Percentiles rank a stretch among this genome's conserved stretches.
These are phyloP conservation scores for Callithrix jacchus DNA, from an alignment of 2,113 vertebrate species.

Conservation along the genomic window DNA sequence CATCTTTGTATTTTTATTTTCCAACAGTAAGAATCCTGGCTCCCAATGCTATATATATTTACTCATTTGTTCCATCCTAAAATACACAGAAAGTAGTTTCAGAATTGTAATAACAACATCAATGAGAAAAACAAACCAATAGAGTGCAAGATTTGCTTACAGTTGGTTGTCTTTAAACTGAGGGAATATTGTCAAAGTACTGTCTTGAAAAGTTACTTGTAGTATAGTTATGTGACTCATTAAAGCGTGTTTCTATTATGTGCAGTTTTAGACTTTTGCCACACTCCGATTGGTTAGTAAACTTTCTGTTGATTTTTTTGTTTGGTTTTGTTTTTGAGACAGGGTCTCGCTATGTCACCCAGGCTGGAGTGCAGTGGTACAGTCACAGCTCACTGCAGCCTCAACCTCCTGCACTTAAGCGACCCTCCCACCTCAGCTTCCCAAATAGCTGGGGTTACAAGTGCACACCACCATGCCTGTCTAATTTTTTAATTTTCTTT, in stretches of 20 bases:
- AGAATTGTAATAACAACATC: background rate
- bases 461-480: too few relatives aligned
- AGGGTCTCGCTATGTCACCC: too few relatives aligned
- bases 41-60: background rate
- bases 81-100: background rate
- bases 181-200: background rate
- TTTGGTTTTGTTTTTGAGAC: too few relatives aligned
- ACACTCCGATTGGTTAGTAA: background rate
- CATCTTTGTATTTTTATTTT: background rate
- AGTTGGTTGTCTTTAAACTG: background rate
- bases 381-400: too few relatives aligned
- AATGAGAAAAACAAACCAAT: background rate
- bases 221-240: background rate
- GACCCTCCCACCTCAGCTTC: too few relatives aligned
- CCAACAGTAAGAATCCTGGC: background rate
- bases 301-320: background rate
- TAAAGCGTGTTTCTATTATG: background rate
- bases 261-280: background rate
- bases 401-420: too few relatives aligned
- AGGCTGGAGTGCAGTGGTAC: too few relatives aligned
- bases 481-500: too few relatives aligned
- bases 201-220: background rate
- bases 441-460: too few relatives aligned
- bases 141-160: background rate
- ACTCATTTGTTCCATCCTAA: background rate